Percentiles rank a stretch among this genome's conserved stretches.
Evolutionary conservation across 1,140 invertebrate species (phyloP).

Genomic region (Aphis craccivora): DNA sequence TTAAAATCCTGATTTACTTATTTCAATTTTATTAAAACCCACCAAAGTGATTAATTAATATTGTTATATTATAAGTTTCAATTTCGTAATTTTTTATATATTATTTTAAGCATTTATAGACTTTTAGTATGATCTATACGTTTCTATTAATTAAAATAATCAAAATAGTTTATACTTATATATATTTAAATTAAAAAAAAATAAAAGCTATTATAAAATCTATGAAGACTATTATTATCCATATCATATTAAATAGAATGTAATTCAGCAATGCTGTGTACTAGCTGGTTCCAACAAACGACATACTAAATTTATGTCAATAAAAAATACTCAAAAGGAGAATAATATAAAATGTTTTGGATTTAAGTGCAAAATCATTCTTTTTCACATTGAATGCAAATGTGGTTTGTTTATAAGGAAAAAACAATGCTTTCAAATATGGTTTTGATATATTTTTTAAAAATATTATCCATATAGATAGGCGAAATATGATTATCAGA

Average conservation of each 20-base stretch:
- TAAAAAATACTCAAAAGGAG: neutral
- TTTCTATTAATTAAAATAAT: neutral
- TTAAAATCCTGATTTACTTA: too few relatives aligned
- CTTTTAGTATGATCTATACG: neutral
- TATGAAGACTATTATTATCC: neutral
- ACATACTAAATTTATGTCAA: neutral
- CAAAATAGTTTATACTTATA: neutral
- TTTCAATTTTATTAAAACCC: too few relatives aligned
- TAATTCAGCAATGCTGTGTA: neutral
- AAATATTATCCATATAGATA: neutral
- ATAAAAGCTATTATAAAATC: too few relatives aligned
- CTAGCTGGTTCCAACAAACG: neutral
- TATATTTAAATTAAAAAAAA: too few relatives aligned
- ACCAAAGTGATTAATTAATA: too few relatives aligned
- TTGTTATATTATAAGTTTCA: neutral
- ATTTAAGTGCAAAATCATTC: neutral
- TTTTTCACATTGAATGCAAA: neutral
- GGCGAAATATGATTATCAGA: neutral
- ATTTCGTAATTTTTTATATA: neutral
- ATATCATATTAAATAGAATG: neutral
- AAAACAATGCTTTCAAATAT: neutral
- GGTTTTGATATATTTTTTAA: neutral
- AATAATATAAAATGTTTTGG: neutral
- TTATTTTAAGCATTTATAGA: neutral
- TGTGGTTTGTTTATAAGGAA: neutral